A percentile compares a stretch with the other conserved stretches of the same genome.
Conservation (phyloP, 2,888 invertebrate genomes). For the Miltochrista miniata region DNA sequence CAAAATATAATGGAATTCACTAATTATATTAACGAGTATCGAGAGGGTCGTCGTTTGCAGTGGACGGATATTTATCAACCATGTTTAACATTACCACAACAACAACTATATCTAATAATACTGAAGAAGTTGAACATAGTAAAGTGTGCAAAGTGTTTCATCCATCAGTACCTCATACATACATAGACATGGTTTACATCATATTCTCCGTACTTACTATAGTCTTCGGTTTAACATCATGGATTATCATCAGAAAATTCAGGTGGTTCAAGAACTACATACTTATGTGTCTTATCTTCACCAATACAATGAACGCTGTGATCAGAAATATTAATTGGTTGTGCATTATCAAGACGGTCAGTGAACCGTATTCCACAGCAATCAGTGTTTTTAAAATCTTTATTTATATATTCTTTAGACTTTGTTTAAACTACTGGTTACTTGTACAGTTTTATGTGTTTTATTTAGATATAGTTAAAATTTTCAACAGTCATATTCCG, state of each 20-base stretch:
- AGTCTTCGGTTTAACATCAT: neutral
- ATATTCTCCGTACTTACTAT: neutral
- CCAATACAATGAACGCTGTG: conserved; percentile 4
- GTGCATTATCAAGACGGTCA: neutral
- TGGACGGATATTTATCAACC: too few species aligned
- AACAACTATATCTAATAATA: too few species aligned
- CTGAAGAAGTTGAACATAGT: too few species aligned
- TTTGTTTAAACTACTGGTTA: conserved; percentile 16
- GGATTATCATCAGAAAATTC: neutral
- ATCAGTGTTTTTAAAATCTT: neutral
- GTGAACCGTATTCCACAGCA: neutral
- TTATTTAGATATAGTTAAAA: conserved; percentile 19
- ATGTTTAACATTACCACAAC: too few species aligned
- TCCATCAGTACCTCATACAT: neutral
- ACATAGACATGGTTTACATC: neutral
- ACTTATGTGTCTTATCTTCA: conserved; percentile 16
- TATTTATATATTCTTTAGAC: conserved; percentile 11
- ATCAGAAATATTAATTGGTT: neutral
- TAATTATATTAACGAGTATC: too few species aligned
- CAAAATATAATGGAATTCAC: too few species aligned
- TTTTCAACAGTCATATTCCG: conserved; percentile 2
- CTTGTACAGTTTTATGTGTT: conserved; percentile 18
- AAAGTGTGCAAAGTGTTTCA: too few species aligned
- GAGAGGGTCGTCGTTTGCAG: too few species aligned
- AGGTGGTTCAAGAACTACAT: conserved; percentile 13